Base-by-base conservation (phyloP, 2,888 invertebrate species). In the Prionchulus punctatus region DNA sequence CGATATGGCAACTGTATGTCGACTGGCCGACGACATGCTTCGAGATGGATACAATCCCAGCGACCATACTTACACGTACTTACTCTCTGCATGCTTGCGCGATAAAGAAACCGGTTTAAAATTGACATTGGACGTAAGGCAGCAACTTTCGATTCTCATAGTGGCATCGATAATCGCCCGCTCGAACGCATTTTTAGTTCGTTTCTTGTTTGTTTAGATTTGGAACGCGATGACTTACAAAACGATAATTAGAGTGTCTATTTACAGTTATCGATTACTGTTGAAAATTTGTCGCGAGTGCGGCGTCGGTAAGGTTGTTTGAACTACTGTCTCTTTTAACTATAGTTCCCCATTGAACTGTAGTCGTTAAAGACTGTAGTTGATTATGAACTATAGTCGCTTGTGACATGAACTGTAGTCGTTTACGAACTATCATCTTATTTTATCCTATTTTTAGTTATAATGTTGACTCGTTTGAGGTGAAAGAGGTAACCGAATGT, bases 11-110 rank as follows among this genome's bases (percentile, higher is more conserved):
- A 28, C 28, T 15, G 50, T 21, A 12, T 49, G 26, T 30, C 27
- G 23, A 12, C 15, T 28, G 12, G 50, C 50, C 50, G 50, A 49
- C 28, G 4, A 49, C 50, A 49, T 49, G 50, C 7, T 49, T 21
- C 4, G 12, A 7, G 50, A 49, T 21, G 50, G 50, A 26, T 30
- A 4, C 12, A 12, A 7, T 15, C 4, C 30, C 50, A 28, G 21
- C 7, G 30, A 15, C 21, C 12, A 28, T 12, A 49, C 23, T 15
- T 49, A 28, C 30, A 12, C 4, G 28, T 30, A 49, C 30, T 21
- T 49, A 4, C 23, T 49, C 7, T 30, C 27, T 12, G 50, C 50
- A 12, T 7, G 15, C 12, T 4, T 49, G 12, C 28, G 12, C 12
- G 50, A 49, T 23, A 26, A 30, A 28, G 27, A 26, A 30, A 12